Conservation (phyloP, 1,140 invertebrate species). For the Lamellibrachia luymesi region DNA sequence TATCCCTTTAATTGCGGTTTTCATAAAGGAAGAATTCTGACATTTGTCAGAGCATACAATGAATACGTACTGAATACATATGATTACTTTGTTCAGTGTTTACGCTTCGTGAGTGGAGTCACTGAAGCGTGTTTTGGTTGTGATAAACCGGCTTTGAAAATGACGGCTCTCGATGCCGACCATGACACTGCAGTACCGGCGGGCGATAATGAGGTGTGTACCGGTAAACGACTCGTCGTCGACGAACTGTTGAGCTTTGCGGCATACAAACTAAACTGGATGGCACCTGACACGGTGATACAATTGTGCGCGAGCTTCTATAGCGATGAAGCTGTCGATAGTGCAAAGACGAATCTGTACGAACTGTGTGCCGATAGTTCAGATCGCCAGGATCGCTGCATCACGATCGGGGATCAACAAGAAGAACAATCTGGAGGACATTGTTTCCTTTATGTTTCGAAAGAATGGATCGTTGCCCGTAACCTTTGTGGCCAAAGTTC, state of each 20-base stretch:
- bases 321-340: not conserved
- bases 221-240: constrained; percentile 9
- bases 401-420: not conserved
- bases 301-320: constrained; percentile 7
- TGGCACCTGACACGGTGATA: not conserved
- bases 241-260: not conserved
- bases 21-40: too few species aligned
- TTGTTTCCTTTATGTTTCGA: not conserved
- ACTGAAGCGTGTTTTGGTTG: too few species aligned
- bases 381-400: not conserved
- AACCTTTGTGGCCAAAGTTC: not conserved
- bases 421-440: not conserved
- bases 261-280: not conserved
- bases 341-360: not conserved
- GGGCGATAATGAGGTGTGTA: not conserved
- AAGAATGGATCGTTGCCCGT: not conserved
- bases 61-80: too few species aligned
- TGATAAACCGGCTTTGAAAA: not conserved
- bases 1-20: too few species aligned
- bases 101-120: too few species aligned
- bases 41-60: too few species aligned
- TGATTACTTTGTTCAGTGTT: too few species aligned
- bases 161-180: not conserved
- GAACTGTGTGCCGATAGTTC: constrained; percentile 4
- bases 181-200: not conserved